These are phyloP conservation scores for Strix aluco DNA, from an alignment of 2,113 vertebrate genomes.

Conservation along the genomic window DNA sequence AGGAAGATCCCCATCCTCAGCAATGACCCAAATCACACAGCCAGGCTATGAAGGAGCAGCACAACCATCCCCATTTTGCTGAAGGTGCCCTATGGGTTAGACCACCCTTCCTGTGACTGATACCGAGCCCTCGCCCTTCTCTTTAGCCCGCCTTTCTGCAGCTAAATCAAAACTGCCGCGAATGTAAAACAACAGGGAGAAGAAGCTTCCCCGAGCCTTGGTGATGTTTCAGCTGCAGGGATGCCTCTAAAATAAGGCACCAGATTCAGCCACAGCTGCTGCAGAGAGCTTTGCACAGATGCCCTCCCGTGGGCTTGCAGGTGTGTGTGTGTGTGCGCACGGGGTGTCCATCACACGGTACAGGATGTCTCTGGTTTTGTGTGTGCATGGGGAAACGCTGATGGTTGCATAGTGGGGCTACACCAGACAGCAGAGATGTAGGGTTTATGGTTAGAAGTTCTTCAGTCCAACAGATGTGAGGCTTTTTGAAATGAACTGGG, in stretches of 20 bases:
- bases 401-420: accelerated
- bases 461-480: not conserved
- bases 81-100: not conserved
- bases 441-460: not conserved
- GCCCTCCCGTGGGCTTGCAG: accelerated
- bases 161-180: not conserved
- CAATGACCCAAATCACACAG: not conserved
- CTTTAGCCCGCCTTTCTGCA: not conserved
- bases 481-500: not conserved
- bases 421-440: not conserved
- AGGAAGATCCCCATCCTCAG: not conserved
- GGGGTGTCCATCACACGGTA: not conserved
- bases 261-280: not conserved
- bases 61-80: not conserved
- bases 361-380: accelerated
- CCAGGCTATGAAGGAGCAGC: not conserved
- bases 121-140: accelerated
- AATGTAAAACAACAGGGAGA: not conserved
- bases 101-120: not conserved
- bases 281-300: not conserved
- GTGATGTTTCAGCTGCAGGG: not conserved
- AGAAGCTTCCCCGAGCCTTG: not conserved
- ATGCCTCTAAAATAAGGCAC: not conserved
- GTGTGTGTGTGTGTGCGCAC: accelerated
- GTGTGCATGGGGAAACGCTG: not conserved